Evolutionary conservation across 2,113 vertebrate genomes (phyloP).

Genomic region (Geothlypis trichas): DNA sequence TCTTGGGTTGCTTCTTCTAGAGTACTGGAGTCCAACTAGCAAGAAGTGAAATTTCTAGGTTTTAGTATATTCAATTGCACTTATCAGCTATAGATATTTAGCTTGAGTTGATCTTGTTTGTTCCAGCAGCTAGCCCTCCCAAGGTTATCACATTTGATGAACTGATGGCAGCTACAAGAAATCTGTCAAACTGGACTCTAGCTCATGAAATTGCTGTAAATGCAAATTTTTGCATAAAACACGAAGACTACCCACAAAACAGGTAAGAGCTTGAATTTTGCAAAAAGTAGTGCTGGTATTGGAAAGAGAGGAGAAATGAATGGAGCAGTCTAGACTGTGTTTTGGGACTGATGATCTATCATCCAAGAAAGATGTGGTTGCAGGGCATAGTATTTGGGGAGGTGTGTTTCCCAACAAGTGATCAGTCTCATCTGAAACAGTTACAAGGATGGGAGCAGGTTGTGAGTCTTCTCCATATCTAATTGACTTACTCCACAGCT

Average conservation of each 20-base stretch:
- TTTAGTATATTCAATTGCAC: background rate
- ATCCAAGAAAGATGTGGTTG: background rate
- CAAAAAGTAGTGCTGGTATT: background rate
- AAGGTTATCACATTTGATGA: slow-evolving; percentile 84
- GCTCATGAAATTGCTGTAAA: slow-evolving; percentile 92
- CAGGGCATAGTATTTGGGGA: background rate
- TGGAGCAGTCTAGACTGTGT: background rate
- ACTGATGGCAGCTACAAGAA: slow-evolving; percentile 85
- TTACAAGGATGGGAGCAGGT: background rate
- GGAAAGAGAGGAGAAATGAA: background rate
- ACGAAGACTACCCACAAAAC: slow-evolving; percentile 75
- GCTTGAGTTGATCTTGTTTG: background rate
- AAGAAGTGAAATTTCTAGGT: background rate
- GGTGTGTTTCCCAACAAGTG: background rate
- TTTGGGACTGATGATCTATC: background rate
- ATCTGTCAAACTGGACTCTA: slow-evolving; percentile 84
- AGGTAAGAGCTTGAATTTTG: slow-evolving; percentile 69
- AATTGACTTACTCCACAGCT: slow-evolving; percentile 63
- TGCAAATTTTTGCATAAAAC: slow-evolving; percentile 81
- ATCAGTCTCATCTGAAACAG: background rate
- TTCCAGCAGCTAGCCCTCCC: slow-evolving; percentile 86
- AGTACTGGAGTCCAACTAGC: background rate
- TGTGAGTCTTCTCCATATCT: background rate
- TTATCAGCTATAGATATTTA: background rate
- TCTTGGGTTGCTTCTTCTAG: background rate